A percentile compares a stretch with the other conserved stretches of the same genome.
Evolutionary conservation across 2,797 vertebrate species (phyloP).

Genomic region (Myioborus melanocephalus): DNA sequence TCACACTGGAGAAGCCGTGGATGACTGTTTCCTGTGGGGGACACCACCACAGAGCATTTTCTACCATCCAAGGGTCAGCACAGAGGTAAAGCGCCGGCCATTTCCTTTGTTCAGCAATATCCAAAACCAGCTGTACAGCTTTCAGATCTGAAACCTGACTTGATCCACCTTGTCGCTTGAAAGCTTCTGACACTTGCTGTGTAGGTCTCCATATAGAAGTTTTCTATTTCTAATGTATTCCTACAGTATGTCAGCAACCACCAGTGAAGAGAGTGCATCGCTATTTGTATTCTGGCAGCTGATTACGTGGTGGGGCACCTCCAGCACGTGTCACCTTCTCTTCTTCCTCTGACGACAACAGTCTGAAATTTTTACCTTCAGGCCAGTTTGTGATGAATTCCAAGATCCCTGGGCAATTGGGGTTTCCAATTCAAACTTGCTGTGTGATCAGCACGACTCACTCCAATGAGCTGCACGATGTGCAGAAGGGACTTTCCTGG

Average conservation of each 20-base stretch:
- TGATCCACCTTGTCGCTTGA: neutral
- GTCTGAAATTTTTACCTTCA: neutral
- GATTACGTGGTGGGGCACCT: neutral
- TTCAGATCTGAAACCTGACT: neutral
- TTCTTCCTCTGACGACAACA: neutral
- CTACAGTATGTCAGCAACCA: neutral
- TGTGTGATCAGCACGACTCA: neutral
- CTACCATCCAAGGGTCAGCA: neutral
- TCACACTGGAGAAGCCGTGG: neutral
- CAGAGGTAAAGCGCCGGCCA: neutral
- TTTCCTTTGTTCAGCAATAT: neutral
- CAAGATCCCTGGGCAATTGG: neutral
- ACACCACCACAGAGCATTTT: neutral
- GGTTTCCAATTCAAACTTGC: neutral
- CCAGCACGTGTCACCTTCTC: neutral
- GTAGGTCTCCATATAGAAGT: neutral
- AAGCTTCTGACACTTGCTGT: fast-evolving
- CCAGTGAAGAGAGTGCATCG: neutral
- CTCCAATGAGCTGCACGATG: neutral
- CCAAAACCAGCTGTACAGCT: neutral
- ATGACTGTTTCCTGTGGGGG: neutral
- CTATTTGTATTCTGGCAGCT: neutral
- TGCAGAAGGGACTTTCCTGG: neutral
- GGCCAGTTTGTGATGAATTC: neutral
- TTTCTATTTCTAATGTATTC: neutral